Evolutionary conservation across 2,888 invertebrate genomes (phyloP).

Genomic region (Coronaproctus castanopsis): DNA sequence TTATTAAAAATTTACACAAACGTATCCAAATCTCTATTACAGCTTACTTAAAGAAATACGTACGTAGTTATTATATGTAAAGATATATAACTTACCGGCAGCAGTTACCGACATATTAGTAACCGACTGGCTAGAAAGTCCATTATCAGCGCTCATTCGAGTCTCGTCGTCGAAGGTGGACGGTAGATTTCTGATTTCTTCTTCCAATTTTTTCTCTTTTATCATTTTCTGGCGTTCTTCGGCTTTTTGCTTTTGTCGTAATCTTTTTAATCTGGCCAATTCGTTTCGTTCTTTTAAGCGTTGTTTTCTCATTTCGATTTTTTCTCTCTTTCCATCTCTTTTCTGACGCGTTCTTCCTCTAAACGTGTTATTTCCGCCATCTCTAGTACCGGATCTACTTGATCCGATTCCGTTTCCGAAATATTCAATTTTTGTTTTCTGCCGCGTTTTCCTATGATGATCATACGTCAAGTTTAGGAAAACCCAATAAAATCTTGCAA

Average conservation of each 20-base stretch:
- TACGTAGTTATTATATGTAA: no score
- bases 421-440: neutral
- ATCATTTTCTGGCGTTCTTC: conserved; percentile 15
- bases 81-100: no score
- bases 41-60: no score
- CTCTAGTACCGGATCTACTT: conserved; percentile 13
- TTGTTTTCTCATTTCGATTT: conserved; percentile 12
- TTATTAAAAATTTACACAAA: no score
- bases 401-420: neutral
- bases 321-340: conserved; percentile 15
- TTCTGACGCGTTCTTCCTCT: conserved; percentile 15
- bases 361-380: conserved; percentile 13
- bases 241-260: conserved; percentile 15
- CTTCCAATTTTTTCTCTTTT: conserved; percentile 16
- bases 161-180: conserved; percentile 32
- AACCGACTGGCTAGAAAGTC: conserved; percentile 6
- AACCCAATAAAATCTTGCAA: no score
- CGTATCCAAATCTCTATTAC: no score
- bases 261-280: conserved; percentile 13
- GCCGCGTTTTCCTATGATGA: conserved; percentile 8
- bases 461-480: no score
- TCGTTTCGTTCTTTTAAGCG: conserved; percentile 15
- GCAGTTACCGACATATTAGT: no score
- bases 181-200: conserved; percentile 15
- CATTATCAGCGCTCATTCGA: conserved; percentile 30